Evolutionary conservation across 2,797 vertebrate species (phyloP).

Genomic region (Coccyzus lansbergi): DNA sequence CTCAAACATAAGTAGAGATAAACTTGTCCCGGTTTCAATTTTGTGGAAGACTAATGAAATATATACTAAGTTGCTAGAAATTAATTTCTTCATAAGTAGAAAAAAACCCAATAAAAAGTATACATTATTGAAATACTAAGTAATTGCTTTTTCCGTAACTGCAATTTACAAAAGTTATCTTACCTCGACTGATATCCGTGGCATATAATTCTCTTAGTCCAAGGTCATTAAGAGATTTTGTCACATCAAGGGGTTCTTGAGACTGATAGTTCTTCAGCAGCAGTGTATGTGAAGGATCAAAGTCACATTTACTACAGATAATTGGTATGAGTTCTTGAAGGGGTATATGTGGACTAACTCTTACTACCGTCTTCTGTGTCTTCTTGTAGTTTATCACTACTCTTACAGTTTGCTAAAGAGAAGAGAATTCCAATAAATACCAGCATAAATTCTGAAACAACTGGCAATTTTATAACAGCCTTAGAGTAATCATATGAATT

Average conservation of each 20-base stretch:
- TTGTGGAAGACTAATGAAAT: not conserved
- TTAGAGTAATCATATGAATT: not conserved
- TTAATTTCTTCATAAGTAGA: not conserved
- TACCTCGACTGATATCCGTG: constrained; percentile 88
- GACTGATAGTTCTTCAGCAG: constrained; percentile 87
- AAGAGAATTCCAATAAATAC: constrained; percentile 39
- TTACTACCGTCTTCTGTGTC: constrained; percentile 93
- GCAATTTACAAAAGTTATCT: not conserved
- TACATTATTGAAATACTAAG: not conserved
- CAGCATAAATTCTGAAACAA: not conserved
- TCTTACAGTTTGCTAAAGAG: constrained; percentile 90
- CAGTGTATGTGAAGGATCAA: constrained; percentile 85
- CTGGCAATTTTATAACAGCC: not conserved
- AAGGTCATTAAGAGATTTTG: constrained; percentile 89
- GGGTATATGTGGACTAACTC: constrained; percentile 88
- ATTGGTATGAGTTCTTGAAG: constrained; percentile 85
- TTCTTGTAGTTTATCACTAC: constrained; percentile 96
- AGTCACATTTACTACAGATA: constrained; percentile 96
- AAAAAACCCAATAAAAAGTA: not conserved
- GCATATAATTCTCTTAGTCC: constrained; percentile 94
- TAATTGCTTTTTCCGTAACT: not conserved
- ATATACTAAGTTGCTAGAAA: not conserved
- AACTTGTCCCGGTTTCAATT: not conserved
- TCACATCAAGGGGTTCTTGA: constrained; percentile 86
- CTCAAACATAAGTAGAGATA: not conserved